Conservation (phyloP, 2,113 vertebrate species). For the Mola mola region DNA sequence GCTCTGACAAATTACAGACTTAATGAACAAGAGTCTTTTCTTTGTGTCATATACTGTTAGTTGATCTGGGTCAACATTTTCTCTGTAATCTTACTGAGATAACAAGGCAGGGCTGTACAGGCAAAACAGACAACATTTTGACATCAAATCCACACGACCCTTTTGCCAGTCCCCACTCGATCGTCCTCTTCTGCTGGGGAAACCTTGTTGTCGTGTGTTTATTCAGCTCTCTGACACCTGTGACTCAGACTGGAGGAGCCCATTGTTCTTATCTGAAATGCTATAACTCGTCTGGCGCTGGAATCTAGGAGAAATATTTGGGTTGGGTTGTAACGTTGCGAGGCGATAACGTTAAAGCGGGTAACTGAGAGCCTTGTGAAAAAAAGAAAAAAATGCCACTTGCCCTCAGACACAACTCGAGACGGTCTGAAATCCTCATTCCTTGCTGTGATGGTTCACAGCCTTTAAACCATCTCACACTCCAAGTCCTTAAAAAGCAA, state of each 20-base stretch:
- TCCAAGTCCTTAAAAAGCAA: too few species aligned
- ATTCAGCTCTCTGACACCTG: slow-evolving; percentile 68
- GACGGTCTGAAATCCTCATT: slow-evolving; percentile 9
- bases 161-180: slow-evolving; percentile 14
- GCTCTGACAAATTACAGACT: slow-evolving; percentile 29
- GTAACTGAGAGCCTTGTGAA: slow-evolving; percentile 51
- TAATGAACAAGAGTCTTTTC: slow-evolving; percentile 70
- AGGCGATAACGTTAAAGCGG: slow-evolving; percentile 44
- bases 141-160: slow-evolving; percentile 49
- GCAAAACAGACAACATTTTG: slow-evolving; percentile 45
- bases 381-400: slow-evolving; percentile 19
- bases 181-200: slow-evolving; percentile 42
- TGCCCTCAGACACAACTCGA: slow-evolving; percentile 21
- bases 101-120: slow-evolving; percentile 59
- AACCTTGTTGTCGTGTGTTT: slow-evolving; percentile 58
- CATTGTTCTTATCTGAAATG: slow-evolving; percentile 68
- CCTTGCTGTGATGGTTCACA: slow-evolving; percentile 8
- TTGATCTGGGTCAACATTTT: slow-evolving; percentile 74
- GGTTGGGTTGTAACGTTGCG: slow-evolving; percentile 36
- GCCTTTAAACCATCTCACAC: too few species aligned
- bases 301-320: slow-evolving; percentile 67
- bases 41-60: slow-evolving; percentile 69
- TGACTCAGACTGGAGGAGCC: slow-evolving; percentile 44
- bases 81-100: slow-evolving; percentile 64
- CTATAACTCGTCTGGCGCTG: slow-evolving; percentile 30